Base-by-base conservation (phyloP, 1,140 invertebrate species). In the Sarcophaga bullata region DNA sequence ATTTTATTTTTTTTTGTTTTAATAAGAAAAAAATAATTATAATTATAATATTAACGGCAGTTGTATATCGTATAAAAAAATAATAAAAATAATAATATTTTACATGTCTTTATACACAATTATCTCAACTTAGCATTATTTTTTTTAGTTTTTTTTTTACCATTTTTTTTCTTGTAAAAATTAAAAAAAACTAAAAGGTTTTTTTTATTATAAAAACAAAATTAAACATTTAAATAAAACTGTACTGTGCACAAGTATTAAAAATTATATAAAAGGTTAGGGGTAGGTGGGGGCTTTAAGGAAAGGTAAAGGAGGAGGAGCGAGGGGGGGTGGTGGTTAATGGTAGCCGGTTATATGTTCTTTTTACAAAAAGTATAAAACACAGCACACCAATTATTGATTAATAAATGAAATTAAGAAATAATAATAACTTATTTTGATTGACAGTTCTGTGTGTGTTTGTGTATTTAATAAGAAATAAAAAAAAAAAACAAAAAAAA, bases 11-110 rank as follows among this genome's bases (percentile, higher is more conserved):
- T 80, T 80, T 80, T 80, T 75, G 46, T 76, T 52, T 81, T n/a
- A n/a, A n/a, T n/a, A n/a, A n/a, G n/a, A 50, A 78, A 78, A 37
- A 78, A 78, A 52, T 78, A 78, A 78, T 78, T 78, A 78, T n/a
- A 78, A 81, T 68, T 81, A n/a, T 81, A 81, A 81, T 81, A 81
- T 81, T 81, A 81, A 81, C 80, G 80, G 80, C 80, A 81, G 80
- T 81, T 37, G n/a, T 62, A 81, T 68, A 81, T 52, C 75, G 75
- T 78, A 78, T 78, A 78, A 78, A 78, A 78, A 76, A 49, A 72
- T 50, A 68, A 68, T 68, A 25, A 58, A 46, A 81, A 81, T 81
- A 81, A 62, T 81, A 54, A 81, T 81, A 68, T 81, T 81, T 72
- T 68, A 68, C 80, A 81, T 81, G 52, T 72, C 37, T 81, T 81